Base-by-base conservation (phyloP, 2,113 vertebrate species). In the Onychorhynchus coronatus region DNA sequence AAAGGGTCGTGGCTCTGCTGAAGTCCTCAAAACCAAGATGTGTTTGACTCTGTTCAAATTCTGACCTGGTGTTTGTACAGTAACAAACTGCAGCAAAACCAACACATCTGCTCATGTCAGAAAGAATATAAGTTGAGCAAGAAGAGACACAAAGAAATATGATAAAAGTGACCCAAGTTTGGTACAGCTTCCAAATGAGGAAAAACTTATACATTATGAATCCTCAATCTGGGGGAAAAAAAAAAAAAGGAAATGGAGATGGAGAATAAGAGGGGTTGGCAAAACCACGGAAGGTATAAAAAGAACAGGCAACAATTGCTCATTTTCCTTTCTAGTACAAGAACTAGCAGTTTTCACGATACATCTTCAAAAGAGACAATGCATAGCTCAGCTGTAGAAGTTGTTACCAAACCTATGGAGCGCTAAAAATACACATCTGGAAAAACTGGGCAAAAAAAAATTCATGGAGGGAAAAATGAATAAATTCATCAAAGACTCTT, bases 201-300 rank as follows among this genome's bases (percentile, higher is more conserved):
- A 46, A 13, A 14, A 31, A 17, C 35, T 31, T 80, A 71, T 4
- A 33, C 18, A 55, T 4, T 50, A 14, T 0, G 0, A 76, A 42
- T 77, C 21, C 70, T 81, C 70, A 62, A 6, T 14, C 42, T 42
- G 39, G 12, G 28, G 66, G 66, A 58, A 44, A 66, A 66, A 47
- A 35, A 44, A 58, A 31, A 76, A 67, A 55, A 82, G 16, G 7
- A 33, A 85, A 63, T 4, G 8, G 61, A 62, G 30, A 21, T 13
- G 23, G 7, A 72, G 37, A 76, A 50, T 8, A 71, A 72, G 12
- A 75, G 9, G 3, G 5, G 13, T 14, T n/a, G 7, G 42, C 10
- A 93, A 92, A 91, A 37, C 37, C 2, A 5, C 4, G 28, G 55
- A 92, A 73, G 8, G 16, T 6, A 17, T 2, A 30, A 44, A 58